A percentile compares a stretch with the other conserved stretches of the same genome.
Evolutionary conservation across 2,888 invertebrate species (phyloP).

Genomic region (Nycteola revayana): DNA sequence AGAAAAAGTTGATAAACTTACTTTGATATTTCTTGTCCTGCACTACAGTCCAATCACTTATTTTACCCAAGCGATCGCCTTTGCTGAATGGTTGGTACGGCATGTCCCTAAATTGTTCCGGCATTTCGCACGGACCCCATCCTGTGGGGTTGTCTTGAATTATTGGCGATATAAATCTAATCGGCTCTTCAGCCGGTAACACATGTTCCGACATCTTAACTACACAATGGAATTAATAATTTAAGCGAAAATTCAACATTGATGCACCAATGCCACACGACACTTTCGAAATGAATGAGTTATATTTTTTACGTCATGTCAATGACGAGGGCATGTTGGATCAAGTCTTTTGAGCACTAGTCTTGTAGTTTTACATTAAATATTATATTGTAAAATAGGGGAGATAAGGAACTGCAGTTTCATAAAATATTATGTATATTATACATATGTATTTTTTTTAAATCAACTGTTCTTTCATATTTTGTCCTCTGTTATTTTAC

Average conservation of each 20-base stretch:
- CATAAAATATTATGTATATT: too few relatives aligned
- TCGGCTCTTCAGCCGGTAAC: conserved; percentile 81
- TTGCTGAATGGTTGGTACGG: conserved; percentile 99
- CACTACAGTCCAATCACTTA: conserved; percentile 99
- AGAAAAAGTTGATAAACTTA: conserved; percentile 68
- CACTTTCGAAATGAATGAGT: conserved; percentile 39
- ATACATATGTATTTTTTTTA: too few relatives aligned
- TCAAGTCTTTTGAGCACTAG: too few relatives aligned
- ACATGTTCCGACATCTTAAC: conserved; percentile 73
- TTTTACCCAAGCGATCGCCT: conserved; percentile 98
- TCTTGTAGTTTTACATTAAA: too few relatives aligned
- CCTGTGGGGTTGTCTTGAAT: conserved; percentile 94
- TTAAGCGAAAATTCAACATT: conserved; percentile 31
- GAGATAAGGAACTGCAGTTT: too few relatives aligned
- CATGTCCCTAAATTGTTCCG: conserved; percentile 96
- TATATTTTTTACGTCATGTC: too few relatives aligned
- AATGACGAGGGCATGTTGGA: too few relatives aligned
- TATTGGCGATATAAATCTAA: conserved; percentile 86
- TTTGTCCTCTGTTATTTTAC: too few relatives aligned
- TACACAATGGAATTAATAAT: conserved; percentile 20
- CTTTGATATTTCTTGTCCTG: conserved; percentile 97
- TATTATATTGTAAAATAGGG: too few relatives aligned
- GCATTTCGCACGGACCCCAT: conserved; percentile 98
- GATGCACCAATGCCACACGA: conserved; percentile 58
- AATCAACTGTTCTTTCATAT: too few relatives aligned